Conservation (phyloP, 1,140 invertebrate genomes). For the Drosophila paulistorum region DNA sequence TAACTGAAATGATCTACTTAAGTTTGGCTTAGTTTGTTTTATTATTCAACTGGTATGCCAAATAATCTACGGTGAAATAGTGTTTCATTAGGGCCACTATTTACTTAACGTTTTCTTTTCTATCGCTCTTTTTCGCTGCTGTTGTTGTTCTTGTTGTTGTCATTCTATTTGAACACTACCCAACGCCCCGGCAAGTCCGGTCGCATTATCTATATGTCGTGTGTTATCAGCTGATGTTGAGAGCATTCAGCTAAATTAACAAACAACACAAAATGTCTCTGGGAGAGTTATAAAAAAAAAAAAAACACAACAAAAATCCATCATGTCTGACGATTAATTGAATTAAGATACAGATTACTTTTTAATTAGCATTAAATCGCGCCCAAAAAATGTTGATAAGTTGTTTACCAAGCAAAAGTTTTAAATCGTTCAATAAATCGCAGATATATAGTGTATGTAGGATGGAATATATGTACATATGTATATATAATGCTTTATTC, state of each 20-base stretch:
- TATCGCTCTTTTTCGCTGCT: no score
- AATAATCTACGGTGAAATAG: constrained; percentile 21
- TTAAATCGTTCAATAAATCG: no score
- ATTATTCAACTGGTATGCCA: no score
- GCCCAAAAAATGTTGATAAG: background rate
- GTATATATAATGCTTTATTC: no score
- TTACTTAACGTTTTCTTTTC: constrained; percentile 35
- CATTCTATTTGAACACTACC: constrained; percentile 15
- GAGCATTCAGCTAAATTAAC: constrained; percentile 29
- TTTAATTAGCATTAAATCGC: constrained; percentile 41
- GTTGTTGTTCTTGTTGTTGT: constrained; percentile 20
- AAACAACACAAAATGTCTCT: constrained; percentile 29
- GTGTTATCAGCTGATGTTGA: constrained; percentile 46
- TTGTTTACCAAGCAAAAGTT: no score
- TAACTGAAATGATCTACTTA: background rate
- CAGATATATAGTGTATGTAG: no score
- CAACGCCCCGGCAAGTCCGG: background rate
- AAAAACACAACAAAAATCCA: constrained; percentile 27
- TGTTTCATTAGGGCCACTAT: constrained; percentile 33
- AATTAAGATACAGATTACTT: constrained; percentile 51
- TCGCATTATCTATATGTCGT: constrained; percentile 57
- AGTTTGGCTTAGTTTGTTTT: no score
- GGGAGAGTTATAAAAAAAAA: background rate
- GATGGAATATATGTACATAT: no score
- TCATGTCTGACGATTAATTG: constrained; percentile 23